A percentile compares a stretch with the other conserved stretches of the same genome.
phyloP scores from a whole-genome alignment of 2,797 vertebrate species.

The Aeoliscus strigatus region DNA sequence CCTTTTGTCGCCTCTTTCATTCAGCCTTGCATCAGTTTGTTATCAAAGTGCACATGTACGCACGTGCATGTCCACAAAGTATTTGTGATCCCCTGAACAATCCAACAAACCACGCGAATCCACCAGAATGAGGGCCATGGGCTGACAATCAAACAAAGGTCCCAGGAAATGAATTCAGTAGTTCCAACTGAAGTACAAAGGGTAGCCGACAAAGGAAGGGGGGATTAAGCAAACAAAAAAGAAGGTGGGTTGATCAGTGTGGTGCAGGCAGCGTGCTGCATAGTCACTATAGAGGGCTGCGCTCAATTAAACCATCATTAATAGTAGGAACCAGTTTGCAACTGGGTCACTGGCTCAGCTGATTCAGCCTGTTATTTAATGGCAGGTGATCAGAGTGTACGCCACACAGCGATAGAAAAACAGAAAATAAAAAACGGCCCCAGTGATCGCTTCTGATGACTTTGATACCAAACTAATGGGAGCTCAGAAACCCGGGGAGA shows the following conservation, averaged over 20 bases:
- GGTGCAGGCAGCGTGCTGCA: conserved; percentile 34
- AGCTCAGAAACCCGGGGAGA: conserved; percentile 12
- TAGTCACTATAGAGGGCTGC: conserved; percentile 9
- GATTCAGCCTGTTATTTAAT: conserved; percentile 34
- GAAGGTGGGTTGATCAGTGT: conserved; percentile 50
- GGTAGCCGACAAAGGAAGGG: conserved; percentile 32
- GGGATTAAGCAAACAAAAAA: conserved; percentile 47
- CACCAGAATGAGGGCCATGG: conserved; percentile 47
- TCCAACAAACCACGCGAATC: conserved; percentile 39
- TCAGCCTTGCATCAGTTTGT: conserved; percentile 26
- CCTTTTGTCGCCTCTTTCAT: conserved; percentile 15
- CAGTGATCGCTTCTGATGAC: conserved; percentile 17
- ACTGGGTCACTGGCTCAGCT: conserved; percentile 37
- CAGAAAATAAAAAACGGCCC: conserved; percentile 22
- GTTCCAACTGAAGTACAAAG: conserved; percentile 49
- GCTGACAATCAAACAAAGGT: conserved; percentile 55
- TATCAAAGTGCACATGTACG: conserved; percentile 16
- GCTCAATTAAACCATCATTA: conserved; percentile 53
- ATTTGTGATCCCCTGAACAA: conserved; percentile 44
- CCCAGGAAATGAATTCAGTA: conserved; percentile 50
- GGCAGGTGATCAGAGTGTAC: conserved; percentile 22
- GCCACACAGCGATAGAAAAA: conserved; percentile 14
- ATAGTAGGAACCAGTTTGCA: conserved; percentile 32
- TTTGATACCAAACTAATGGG: conserved; percentile 30
- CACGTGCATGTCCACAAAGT: conserved; percentile 17